Evolutionary conservation across 2,113 vertebrate species (phyloP).

Genomic region (Cyprichromis sp.): DNA sequence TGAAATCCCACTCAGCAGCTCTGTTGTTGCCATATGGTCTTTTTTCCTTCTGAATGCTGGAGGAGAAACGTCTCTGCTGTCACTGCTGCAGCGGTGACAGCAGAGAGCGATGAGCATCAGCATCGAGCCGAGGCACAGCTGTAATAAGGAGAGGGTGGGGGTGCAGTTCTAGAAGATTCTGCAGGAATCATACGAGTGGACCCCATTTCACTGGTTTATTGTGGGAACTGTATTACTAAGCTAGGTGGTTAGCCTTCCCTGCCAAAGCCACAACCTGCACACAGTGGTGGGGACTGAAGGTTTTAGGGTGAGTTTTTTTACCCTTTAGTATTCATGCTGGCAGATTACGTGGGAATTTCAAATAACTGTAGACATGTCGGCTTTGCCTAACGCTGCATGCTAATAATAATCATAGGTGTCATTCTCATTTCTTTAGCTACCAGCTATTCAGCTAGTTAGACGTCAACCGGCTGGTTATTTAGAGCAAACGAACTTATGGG

Average conservation of each 20-base stretch:
- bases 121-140: slow-evolving; percentile 6
- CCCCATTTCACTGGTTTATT: slow-evolving; percentile 55
- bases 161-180: slow-evolving; percentile 67
- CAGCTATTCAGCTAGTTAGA: not conserved
- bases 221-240: slow-evolving; percentile 22
- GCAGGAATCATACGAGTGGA: slow-evolving; percentile 51
- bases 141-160: slow-evolving; percentile 51
- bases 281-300: slow-evolving; percentile 24
- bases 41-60: not conserved
- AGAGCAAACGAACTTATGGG: not conserved
- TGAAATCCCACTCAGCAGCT: not conserved
- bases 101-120: slow-evolving; percentile 11
- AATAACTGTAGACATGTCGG: not conserved
- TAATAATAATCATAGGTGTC: not conserved
- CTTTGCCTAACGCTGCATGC: slow-evolving; percentile 21
- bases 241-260: slow-evolving; percentile 24
- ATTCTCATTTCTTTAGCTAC: slow-evolving; percentile 8
- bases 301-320: slow-evolving; percentile 56
- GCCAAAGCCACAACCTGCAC: slow-evolving; percentile 22
- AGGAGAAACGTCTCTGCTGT: not conserved
- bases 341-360: not conserved
- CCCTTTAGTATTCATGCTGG: not conserved
- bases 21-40: not conserved
- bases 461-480: not conserved
- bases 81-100: not conserved